Base-by-base conservation (phyloP, 2,113 vertebrate genomes). In the Mirza zaza region DNA sequence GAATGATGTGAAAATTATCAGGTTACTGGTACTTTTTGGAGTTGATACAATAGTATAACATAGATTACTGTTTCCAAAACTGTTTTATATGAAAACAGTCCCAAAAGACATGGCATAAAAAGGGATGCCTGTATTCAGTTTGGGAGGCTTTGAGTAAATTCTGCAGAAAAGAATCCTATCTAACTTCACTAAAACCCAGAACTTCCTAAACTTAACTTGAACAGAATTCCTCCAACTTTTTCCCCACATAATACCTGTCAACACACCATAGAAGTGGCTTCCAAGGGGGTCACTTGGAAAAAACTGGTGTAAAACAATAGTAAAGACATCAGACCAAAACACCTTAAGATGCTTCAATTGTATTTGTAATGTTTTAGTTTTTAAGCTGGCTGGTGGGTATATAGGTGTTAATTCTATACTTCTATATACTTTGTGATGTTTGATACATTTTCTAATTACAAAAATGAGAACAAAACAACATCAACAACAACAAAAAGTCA, bases 1-100 rank as follows among this genome's bases (percentile, higher is more conserved):
- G 48, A 89, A 88, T 86, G 70, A 91, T 36, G 27, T 86, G 29
- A 87, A 96, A 96, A 89, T 52, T 3, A 77, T 52, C 48, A 89
- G 48, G 61, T 82, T 81, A 50, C 48, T 73, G 68, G 39, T 27
- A 48, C 32, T 86, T 90, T 94, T 39, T 79, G 42, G 42, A 63
- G 29, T 32, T 39, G 13, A 86, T 59, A 34, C 50, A 81, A 6
- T 32, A 57, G 18, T 77, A 76, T 55, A 90, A 59, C 52, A 73
- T 5, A 52, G 55, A 50, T 67, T 42, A 75, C 3, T 67, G 15
- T 85, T 91, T 80, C 84, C 48, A 85, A 82, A 95, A 93, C n/a
- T 15, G 2, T 87, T 86, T 92, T 42, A 27, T 21, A 63, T 87
- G 57, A 95, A 86, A 79, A 45, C 48, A 42, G 14, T 87, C 48